phyloP scores from a whole-genome alignment of 2,888 invertebrate genomes.

The Drosophila atroscutellata region DNA sequence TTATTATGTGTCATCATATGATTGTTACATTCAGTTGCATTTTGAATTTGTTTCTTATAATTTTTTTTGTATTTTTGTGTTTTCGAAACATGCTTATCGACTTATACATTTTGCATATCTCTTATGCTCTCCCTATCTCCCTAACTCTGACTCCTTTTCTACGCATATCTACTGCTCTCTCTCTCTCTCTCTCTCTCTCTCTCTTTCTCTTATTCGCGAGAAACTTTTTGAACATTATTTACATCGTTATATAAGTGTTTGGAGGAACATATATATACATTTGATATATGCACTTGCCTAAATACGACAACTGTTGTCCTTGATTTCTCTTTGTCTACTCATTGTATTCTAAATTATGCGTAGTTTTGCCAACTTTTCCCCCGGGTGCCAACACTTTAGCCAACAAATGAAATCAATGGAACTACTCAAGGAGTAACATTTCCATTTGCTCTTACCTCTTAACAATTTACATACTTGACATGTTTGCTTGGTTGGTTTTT shows the following conservation, averaged over 20 bases:
- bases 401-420: constrained; percentile 14
- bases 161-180: constrained; percentile 26
- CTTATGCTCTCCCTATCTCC: not conserved
- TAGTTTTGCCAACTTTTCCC: constrained; percentile 68
- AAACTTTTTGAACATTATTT: constrained; percentile 39
- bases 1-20: constrained; percentile 74
- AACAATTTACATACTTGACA: constrained; percentile 47
- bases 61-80: constrained; percentile 1
- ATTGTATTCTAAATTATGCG: constrained; percentile 62
- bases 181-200: not conserved
- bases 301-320: constrained; percentile 8
- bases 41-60: constrained; percentile 46
- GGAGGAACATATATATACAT: constrained; percentile 13
- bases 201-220: not conserved
- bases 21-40: constrained; percentile 76
- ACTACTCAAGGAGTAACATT: constrained; percentile 19
- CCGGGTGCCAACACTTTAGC: constrained; percentile 38
- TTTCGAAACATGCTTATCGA: constrained; percentile 22
- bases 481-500: constrained; percentile 11
- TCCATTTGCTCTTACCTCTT: constrained; percentile 14
- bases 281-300: constrained; percentile 16
- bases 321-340: constrained; percentile 29
- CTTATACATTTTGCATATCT: constrained; percentile 16
- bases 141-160: constrained; percentile 12
- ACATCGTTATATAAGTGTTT: constrained; percentile 24